These are phyloP conservation scores for Xylota segnis DNA, from an alignment of 2,888 invertebrate species.

Conservation along the genomic window DNA sequence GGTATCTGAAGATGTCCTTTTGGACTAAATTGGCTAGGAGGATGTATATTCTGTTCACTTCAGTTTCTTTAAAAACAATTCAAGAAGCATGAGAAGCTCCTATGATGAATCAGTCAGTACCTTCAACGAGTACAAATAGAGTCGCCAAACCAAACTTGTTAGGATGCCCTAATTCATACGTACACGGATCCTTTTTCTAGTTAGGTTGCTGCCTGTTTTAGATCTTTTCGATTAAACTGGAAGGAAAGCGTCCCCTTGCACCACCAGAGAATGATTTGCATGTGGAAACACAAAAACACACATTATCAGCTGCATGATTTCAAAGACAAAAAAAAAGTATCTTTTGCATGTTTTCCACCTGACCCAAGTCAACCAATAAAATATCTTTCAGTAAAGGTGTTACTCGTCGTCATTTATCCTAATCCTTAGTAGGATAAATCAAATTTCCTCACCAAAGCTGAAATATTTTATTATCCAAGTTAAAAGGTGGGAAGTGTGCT, in stretches of 20 bases:
- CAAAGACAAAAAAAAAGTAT: background rate
- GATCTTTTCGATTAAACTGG: too few relatives aligned
- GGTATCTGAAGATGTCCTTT: too few relatives aligned
- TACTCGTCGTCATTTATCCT: constrained; percentile 81
- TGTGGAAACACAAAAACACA: constrained; percentile 21
- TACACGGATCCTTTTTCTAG: too few relatives aligned
- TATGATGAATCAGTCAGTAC: too few relatives aligned
- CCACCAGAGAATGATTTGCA: constrained; percentile 12
- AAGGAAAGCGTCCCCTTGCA: background rate
- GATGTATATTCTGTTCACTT: too few relatives aligned
- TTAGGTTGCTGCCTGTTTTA: too few relatives aligned
- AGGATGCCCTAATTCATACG: too few relatives aligned
- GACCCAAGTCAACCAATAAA: constrained; percentile 45
- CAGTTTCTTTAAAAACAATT: too few relatives aligned
- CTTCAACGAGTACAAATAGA: too few relatives aligned
- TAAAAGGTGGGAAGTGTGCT: constrained; percentile 44
- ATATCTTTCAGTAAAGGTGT: constrained; percentile 50
- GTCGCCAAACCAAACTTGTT: too few relatives aligned
- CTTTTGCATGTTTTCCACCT: constrained; percentile 44
- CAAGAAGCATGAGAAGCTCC: too few relatives aligned
- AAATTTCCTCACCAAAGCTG: constrained; percentile 79
- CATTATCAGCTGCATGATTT: constrained; percentile 22
- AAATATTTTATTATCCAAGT: constrained; percentile 60
- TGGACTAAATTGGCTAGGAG: too few relatives aligned
- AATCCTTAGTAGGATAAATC: constrained; percentile 84